Percentiles rank a stretch among this genome's conserved stretches.
phyloP scores from a whole-genome alignment of 1,140 invertebrate genomes.

The Panagrolaimus sp. region DNA sequence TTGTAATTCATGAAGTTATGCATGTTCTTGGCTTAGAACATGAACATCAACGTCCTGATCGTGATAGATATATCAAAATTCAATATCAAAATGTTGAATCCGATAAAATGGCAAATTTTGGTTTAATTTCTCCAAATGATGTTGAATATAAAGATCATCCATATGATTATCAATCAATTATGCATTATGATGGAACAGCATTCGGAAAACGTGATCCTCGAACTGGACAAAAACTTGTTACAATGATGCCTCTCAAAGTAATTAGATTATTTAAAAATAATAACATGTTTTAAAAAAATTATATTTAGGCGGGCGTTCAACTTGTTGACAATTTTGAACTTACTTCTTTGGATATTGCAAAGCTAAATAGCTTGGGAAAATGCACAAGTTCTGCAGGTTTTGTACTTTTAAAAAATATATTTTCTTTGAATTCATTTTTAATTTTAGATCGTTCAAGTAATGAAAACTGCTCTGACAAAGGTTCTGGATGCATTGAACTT shows the following conservation, averaged over 20 bases:
- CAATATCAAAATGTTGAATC: conserved; percentile 36
- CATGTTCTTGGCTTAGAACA: conserved; percentile 38
- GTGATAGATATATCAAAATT: conserved; percentile 35
- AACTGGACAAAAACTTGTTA: conserved; percentile 28
- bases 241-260: conserved; percentile 36
- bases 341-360: conserved; percentile 34
- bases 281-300: background rate
- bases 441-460: conserved; percentile 13
- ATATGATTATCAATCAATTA: conserved; percentile 38
- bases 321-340: conserved; percentile 35
- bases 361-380: conserved; percentile 32
- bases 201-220: conserved; percentile 30
- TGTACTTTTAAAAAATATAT: background rate
- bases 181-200: conserved; percentile 38
- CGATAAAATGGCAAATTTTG: conserved; percentile 37
- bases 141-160: conserved; percentile 33
- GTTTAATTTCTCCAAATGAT: conserved; percentile 27
- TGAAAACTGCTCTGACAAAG: conserved; percentile 20
- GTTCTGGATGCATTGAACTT: background rate
- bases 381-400: conserved; percentile 17
- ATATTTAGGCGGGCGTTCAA: conserved; percentile 5
- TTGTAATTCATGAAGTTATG: conserved; percentile 42
- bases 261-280: background rate
- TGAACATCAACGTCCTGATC: conserved; percentile 36
- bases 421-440: conserved; percentile 15